Base-by-base conservation (phyloP, 2,888 invertebrate species). In the Eumacrocentrus americanus region DNA sequence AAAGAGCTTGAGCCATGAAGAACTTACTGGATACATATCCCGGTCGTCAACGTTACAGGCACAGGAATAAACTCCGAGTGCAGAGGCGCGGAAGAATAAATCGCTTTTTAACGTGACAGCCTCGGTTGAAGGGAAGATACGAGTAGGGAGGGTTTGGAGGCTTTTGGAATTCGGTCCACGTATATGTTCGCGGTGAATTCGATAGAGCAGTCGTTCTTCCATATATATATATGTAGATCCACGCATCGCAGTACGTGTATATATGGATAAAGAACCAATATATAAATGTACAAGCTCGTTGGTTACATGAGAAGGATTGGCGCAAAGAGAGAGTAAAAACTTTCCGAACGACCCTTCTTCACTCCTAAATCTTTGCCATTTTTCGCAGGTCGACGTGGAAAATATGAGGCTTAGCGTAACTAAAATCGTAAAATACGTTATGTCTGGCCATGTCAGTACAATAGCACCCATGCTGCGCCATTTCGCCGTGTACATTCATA, bases 41-140 rank as follows among this genome's bases (percentile, higher is more conserved):
- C 18, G n/a, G 37, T 35, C 18, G 48, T 48, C 16, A 56, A 29
- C 29, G 42, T 58, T 42, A 14, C 11, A 29, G 18, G 20, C 20
- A 14, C 38, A 29, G 38, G 44, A 56, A 58, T 44, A 60, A 62
- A 64, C 50, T 54, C 38, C 34, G 59, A 65, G 65, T 63, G 57
- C 60, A 57, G 50, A 58, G 51, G 56, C 55, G 55, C 54, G 52
- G 53, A 65, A 60, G 60, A 66, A 67, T 67, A 67, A 66, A 67
- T 67, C 62, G 64, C 52, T 67, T 66, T 67, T 66, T 64, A 67
- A 67, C 64, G 61, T 63, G 66, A 66, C 64, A 66, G 62, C 40
- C 20, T 22, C 52, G 23, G 58, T 44, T 54, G 47, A 55, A 29
- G 11, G 20, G 47, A 46, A 47, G 55, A 56, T 56, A 56, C 25